phyloP scores from a whole-genome alignment of 2,797 vertebrate genomes.

The Sitta carolinensis region DNA sequence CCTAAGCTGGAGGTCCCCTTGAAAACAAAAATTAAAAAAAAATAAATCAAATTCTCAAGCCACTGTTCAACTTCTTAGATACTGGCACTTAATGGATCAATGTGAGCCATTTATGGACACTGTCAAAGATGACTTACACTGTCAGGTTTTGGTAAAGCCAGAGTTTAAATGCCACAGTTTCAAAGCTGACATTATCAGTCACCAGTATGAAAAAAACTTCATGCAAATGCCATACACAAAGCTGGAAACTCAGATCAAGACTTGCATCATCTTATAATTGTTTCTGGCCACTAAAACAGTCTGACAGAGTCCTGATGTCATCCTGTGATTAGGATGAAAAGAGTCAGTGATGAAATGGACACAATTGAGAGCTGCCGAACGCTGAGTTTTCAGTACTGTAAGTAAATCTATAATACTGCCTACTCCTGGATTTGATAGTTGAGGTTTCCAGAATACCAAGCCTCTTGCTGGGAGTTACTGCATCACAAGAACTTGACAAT shows the following conservation, averaged over 20 bases:
- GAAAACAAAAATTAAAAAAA: background rate
- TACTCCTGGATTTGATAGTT: background rate
- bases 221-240: background rate
- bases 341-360: background rate
- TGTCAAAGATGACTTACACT: background rate
- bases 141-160: background rate
- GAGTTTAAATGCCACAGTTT: background rate
- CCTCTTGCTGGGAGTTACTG: slow-evolving; percentile 47
- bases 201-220: background rate
- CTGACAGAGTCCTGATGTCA: background rate
- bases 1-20: background rate
- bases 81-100: background rate
- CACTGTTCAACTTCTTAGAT: background rate
- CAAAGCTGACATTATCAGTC: background rate
- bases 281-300: background rate
- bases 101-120: background rate
- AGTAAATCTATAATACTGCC: background rate
- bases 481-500: slow-evolving; percentile 49
- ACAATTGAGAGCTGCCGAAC: background rate
- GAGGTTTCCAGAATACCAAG: slow-evolving; percentile 23
- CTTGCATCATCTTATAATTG: background rate
- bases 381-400: background rate
- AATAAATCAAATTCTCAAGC: background rate
- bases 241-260: background rate
- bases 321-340: slow-evolving; percentile 52